Evolutionary conservation across 37 sponge, comb jelly and placozoan species (phyloP).

Genomic region (Halisarca cf. caerulea): DNA sequence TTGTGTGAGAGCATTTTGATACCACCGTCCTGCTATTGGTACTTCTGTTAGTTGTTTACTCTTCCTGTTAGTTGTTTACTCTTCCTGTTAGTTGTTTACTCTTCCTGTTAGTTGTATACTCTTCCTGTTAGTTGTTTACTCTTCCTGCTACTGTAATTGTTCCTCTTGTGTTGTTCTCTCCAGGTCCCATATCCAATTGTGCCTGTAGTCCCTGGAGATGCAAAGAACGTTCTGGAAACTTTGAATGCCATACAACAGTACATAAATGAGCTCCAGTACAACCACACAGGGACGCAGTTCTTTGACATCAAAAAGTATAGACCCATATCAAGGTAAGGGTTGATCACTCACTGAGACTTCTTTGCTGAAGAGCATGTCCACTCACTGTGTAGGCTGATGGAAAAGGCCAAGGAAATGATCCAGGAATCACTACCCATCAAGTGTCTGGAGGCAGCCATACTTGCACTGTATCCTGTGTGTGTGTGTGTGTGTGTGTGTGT

Average conservation of each 20-base stretch:
- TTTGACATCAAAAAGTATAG: conserved; percentile 90
- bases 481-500: no score
- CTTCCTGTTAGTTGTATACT: no score
- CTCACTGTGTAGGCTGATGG: conserved; percentile 86
- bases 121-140: no score
- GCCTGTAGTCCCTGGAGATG: not conserved
- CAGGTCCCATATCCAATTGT: conserved; percentile 12
- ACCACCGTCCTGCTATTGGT: no score
- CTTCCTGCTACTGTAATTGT: no score
- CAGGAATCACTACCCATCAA: conserved; percentile 93
- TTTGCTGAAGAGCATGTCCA: not conserved
- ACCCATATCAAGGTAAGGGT: conserved; percentile 79
- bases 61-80: no score
- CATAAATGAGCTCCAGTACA: conserved; percentile 60
- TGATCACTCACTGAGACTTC: not conserved
- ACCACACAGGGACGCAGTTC: conserved; percentile 97
- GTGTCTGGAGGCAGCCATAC: conserved; percentile 93
- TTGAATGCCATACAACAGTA: conserved; percentile 7
- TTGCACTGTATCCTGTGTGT: conserved; percentile 83
- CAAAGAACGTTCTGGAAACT: not conserved
- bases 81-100: no score
- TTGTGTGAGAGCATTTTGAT: no score
- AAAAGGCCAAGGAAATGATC: conserved; percentile 90
- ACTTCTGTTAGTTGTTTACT: no score
- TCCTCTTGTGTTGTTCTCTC: not conserved